Evolutionary conservation across 2,113 vertebrate species (phyloP).

Genomic region (Alosa alosa): DNA sequence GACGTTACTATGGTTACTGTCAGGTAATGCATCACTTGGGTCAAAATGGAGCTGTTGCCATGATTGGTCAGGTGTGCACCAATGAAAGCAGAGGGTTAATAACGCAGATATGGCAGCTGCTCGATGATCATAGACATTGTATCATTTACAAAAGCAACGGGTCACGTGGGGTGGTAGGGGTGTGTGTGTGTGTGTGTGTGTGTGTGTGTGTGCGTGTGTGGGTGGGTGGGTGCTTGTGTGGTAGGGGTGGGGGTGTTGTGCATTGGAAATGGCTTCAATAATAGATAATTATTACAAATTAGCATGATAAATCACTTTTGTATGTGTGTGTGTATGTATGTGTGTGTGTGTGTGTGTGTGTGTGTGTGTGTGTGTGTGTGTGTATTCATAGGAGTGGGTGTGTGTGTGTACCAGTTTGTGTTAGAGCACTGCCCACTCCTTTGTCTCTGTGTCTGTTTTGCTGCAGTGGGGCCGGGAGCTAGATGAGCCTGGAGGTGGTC

Average conservation of each 20-base stretch:
- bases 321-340: not conserved
- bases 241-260: too few species aligned
- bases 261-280: not conserved
- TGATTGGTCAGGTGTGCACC: constrained; percentile 1
- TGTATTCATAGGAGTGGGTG: not conserved
- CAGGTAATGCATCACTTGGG: constrained; percentile 4
- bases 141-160: not conserved
- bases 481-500: constrained; percentile 51
- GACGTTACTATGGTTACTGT: constrained; percentile 7
- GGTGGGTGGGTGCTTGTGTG: not conserved
- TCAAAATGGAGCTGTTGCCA: not conserved
- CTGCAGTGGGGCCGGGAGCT: constrained; percentile 32
- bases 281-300: constrained; percentile 4
- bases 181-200: too few species aligned
- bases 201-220: too few species aligned
- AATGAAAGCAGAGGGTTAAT: constrained; percentile 1
- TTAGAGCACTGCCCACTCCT: not conserved
- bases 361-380: not conserved
- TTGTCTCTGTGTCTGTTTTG: constrained; percentile 22
- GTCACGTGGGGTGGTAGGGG: not conserved
- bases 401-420: not conserved
- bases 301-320: not conserved
- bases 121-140: not conserved
- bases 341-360: not conserved
- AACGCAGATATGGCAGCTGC: not conserved